These are phyloP conservation scores for Rhodophaea formosa DNA, from an alignment of 2,888 invertebrate species.

Conservation along the genomic window DNA sequence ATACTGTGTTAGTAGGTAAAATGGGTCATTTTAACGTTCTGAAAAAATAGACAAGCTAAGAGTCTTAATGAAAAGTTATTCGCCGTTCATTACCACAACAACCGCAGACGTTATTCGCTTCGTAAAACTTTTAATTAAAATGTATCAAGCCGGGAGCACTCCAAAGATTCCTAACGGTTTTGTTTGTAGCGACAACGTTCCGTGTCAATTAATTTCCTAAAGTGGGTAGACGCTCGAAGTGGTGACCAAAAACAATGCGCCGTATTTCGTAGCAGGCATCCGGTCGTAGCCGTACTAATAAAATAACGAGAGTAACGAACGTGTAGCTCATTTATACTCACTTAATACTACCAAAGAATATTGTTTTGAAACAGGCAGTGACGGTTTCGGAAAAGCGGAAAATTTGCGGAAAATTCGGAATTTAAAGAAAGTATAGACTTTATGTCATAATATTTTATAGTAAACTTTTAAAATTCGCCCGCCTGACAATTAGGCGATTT, in stretches of 20 bases:
- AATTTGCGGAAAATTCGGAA: too few relatives aligned
- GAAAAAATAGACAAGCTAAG: conserved; percentile 23
- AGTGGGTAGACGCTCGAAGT: conserved; percentile 63
- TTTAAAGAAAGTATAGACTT: too few relatives aligned
- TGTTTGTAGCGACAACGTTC: conserved; percentile 61
- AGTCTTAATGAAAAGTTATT: conserved; percentile 49
- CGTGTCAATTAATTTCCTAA: conserved; percentile 73
- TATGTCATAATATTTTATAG: too few relatives aligned
- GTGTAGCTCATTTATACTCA: background rate
- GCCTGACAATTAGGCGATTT: too few relatives aligned
- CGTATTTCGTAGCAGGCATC: conserved; percentile 58
- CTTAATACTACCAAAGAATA: too few relatives aligned
- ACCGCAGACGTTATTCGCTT: conserved; percentile 56
- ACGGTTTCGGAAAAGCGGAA: too few relatives aligned
- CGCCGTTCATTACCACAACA: conserved; percentile 49
- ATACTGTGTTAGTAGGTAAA: too few relatives aligned
- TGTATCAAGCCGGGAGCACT: conserved; percentile 61
- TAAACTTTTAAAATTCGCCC: too few relatives aligned
- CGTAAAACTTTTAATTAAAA: conserved; percentile 75
- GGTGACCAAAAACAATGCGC: conserved; percentile 62
- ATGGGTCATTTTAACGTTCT: background rate
- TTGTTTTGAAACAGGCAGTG: too few relatives aligned
- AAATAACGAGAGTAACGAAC: background rate
- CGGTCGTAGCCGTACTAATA: conserved; percentile 35
- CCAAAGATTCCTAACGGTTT: conserved; percentile 59